Percentiles rank a stretch among this genome's conserved stretches.
phyloP scores from a whole-genome alignment of 53 echinoderm and acorn worm genomes.

The Arbacia lixula region DNA sequence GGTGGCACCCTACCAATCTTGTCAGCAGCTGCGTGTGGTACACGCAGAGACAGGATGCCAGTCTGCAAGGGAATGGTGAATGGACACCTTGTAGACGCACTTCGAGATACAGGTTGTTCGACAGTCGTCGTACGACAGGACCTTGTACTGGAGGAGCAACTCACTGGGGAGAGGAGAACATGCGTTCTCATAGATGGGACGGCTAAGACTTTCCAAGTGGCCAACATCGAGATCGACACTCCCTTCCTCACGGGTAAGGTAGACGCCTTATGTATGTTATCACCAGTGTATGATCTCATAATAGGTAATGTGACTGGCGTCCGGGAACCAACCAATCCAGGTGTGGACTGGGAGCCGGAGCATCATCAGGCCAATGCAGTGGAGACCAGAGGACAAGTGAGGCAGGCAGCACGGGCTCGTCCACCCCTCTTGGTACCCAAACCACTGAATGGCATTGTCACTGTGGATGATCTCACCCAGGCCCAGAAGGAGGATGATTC shows the following conservation, averaged over 20 bases:
- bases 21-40: too few relatives aligned
- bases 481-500: conserved; percentile 33
- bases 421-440: conserved; percentile 16
- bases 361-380: conserved; percentile 28
- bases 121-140: too few relatives aligned
- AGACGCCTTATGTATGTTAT: background rate
- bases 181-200: conserved; percentile 1
- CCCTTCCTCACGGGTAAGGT: conserved; percentile 6
- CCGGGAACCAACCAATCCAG: background rate
- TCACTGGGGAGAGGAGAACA: background rate
- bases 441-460: conserved; percentile 11
- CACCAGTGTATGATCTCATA: conserved; percentile 2
- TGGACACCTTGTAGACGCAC: too few relatives aligned
- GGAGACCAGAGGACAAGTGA: conserved; percentile 27
- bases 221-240: background rate
- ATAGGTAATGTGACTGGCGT: background rate
- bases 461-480: background rate
- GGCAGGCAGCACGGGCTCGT: conserved; percentile 2
- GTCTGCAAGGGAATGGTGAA: too few relatives aligned
- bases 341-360: conserved; percentile 18
- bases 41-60: too few relatives aligned
- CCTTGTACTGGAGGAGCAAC: too few relatives aligned
- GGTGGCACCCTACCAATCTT: too few relatives aligned
- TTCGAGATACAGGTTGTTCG: too few relatives aligned
- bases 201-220: background rate